phyloP scores from a whole-genome alignment of 2,888 invertebrate species.

The Epirrhoe tristata region DNA sequence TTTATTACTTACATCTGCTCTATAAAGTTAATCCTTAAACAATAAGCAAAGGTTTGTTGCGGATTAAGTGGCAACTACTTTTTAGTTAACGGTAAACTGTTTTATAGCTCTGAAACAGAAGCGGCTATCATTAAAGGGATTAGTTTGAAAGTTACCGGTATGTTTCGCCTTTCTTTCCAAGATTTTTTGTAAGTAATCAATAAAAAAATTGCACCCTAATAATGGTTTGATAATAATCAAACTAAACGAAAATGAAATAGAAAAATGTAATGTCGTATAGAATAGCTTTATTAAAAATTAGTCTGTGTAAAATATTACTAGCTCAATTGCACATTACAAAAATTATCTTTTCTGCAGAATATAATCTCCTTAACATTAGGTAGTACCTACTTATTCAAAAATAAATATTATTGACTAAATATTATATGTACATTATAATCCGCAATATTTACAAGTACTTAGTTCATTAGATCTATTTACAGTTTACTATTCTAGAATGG shows the following conservation, averaged over 20 bases:
- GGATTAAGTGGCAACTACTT: conserved; percentile 28
- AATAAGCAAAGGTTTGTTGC: conserved; percentile 25
- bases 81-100: conserved; percentile 28
- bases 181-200: not conserved
- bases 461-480: conserved; percentile 7
- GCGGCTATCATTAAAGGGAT: conserved; percentile 36
- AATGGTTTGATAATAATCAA: conserved; percentile 6
- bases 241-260: not conserved
- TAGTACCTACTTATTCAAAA: conserved; percentile 25
- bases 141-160: conserved; percentile 16
- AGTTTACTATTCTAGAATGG: conserved; percentile 35
- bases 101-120: conserved; percentile 34
- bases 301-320: not conserved
- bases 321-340: conserved; percentile 24
- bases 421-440: not conserved
- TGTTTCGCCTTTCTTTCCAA: not conserved
- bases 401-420: conserved; percentile 29
- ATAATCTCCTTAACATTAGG: conserved; percentile 6
- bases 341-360: not conserved
- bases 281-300: conserved; percentile 6
- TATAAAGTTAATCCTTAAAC: conserved; percentile 38
- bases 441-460: conserved; percentile 8
- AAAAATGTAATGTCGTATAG: not conserved
- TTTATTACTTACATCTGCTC: conserved; percentile 17
- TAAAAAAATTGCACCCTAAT: not conserved